phyloP scores from a whole-genome alignment of 2,797 vertebrate genomes.

The Melanotaenia boesemani region DNA sequence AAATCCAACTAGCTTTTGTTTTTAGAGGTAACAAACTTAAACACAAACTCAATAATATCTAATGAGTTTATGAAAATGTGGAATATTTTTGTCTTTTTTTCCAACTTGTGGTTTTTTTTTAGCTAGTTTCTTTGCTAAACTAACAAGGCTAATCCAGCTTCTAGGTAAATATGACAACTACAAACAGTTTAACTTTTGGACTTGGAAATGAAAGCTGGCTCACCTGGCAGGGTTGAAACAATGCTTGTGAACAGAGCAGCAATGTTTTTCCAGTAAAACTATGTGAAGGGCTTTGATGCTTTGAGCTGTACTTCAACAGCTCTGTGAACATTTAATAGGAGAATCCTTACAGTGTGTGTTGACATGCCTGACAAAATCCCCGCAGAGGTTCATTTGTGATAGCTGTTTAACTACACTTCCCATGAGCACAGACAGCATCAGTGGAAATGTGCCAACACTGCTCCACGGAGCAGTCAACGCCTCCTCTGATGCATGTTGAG shows the following conservation, averaged over 20 bases:
- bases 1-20: background rate
- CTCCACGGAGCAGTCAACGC: slow-evolving; percentile 47
- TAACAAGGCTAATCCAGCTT: too few relatives aligned
- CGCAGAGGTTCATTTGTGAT: slow-evolving; percentile 56
- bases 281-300: slow-evolving; percentile 59
- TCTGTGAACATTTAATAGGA: slow-evolving; percentile 60
- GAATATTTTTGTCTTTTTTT: background rate
- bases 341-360: slow-evolving; percentile 34
- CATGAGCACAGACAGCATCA: slow-evolving; percentile 56
- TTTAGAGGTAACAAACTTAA: background rate
- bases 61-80: background rate
- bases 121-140: background rate
- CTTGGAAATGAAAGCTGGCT: slow-evolving; percentile 11
- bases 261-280: slow-evolving; percentile 64
- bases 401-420: slow-evolving; percentile 63
- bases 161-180: slow-evolving; percentile 28
- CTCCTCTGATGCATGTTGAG: slow-evolving; percentile 43
- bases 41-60: background rate
- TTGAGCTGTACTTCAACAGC: slow-evolving; percentile 52
- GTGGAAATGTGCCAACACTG: slow-evolving; percentile 41
- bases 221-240: slow-evolving; percentile 39
- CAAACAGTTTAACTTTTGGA: slow-evolving; percentile 37
- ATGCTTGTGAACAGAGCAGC: slow-evolving; percentile 50
- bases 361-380: slow-evolving; percentile 44
- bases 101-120: background rate